A percentile compares a stretch with the other conserved stretches of the same genome.
These are phyloP conservation scores for Nineta flava DNA, from an alignment of 2,888 invertebrate genomes.

Conservation along the genomic window DNA sequence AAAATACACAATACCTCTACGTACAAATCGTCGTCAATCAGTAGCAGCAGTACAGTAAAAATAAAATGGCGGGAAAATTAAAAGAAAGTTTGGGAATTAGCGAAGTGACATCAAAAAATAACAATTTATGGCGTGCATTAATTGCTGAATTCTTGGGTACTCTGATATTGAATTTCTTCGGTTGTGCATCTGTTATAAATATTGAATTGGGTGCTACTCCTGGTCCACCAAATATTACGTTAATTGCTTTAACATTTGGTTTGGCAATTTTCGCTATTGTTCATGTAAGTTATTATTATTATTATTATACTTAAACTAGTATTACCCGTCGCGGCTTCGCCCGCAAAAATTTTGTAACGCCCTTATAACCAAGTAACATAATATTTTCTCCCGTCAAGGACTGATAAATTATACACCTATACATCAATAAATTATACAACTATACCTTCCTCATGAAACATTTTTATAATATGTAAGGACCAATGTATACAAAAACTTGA, in stretches of 20 bases:
- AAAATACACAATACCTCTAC: no score
- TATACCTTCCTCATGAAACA: no score
- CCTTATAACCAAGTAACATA: no score
- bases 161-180: conserved; percentile 74
- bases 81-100: conserved; percentile 49
- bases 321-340: no score
- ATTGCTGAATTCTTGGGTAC: conserved; percentile 81
- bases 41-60: not conserved
- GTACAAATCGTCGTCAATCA: no score
- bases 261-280: conserved; percentile 69
- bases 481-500: no score
- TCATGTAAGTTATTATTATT: conserved; percentile 29
- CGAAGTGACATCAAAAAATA: conserved; percentile 51
- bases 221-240: conserved; percentile 33
- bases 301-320: no score
- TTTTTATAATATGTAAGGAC: no score
- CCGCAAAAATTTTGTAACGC: no score
- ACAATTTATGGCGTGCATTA: conserved; percentile 61
- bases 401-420: no score
- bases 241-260: conserved; percentile 74
- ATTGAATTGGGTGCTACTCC: conserved; percentile 24
- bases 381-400: no score
- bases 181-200: conserved; percentile 63
- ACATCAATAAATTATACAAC: no score
- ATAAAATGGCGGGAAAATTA: conserved; percentile 30